Conservation (phyloP, 2,113 vertebrate genomes). For the Donacobius atricapilla region DNA sequence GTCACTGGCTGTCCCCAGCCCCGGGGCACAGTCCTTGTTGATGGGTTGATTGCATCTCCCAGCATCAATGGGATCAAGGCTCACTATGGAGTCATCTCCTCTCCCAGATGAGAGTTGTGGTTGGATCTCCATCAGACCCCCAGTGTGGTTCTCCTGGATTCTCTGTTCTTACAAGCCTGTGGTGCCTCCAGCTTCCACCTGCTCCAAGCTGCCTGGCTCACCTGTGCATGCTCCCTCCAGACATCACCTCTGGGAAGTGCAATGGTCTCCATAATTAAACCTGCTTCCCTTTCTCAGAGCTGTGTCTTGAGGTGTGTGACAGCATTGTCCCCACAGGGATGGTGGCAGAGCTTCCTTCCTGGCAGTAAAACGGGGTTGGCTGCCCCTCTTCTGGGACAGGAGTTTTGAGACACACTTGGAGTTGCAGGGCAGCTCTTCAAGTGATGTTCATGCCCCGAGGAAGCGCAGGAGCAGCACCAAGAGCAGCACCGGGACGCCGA, state of each 20-base stretch:
- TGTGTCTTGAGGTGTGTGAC: neutral
- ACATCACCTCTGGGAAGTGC: fast-evolving
- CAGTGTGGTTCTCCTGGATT: neutral
- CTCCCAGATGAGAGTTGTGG: neutral
- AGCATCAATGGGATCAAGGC: fast-evolving
- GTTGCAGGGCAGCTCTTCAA: neutral
- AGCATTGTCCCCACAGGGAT: neutral
- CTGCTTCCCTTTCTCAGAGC: neutral
- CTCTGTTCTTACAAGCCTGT: neutral
- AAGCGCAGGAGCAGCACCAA: fast-evolving
- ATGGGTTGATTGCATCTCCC: neutral
- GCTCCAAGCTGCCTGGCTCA: neutral
- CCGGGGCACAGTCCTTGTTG: fast-evolving
- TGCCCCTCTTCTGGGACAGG: neutral
- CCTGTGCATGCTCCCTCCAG: fast-evolving
- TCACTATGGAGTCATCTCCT: neutral
- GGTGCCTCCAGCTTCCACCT: neutral
- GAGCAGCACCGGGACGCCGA: neutral
- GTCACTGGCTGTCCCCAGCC: neutral
- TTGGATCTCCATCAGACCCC: fast-evolving
- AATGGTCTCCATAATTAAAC: neutral
- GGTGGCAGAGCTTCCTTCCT: neutral
- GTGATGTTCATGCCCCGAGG: fast-evolving
- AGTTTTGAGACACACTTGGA: neutral
- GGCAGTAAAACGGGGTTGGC: fast-evolving